These are phyloP conservation scores for Enteromius treurensis DNA, from an alignment of 2,797 vertebrate species.

Conservation along the genomic window DNA sequence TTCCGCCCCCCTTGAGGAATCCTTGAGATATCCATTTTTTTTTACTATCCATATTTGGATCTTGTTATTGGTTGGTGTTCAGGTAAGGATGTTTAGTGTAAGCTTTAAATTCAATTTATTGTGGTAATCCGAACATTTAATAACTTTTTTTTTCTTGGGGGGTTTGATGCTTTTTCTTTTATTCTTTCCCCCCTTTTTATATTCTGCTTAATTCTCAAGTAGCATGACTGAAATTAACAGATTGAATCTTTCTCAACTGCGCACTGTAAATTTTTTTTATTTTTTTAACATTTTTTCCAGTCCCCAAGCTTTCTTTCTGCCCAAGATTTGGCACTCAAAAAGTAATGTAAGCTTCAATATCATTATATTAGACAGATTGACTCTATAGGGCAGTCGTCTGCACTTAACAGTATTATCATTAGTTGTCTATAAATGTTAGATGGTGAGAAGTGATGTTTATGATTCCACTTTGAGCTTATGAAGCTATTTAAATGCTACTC, in stretches of 20 bases:
- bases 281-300: not conserved
- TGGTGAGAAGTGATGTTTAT: not conserved
- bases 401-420: constrained; percentile 41
- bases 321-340: not conserved
- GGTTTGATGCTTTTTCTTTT: not conserved
- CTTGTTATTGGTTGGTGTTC: constrained; percentile 49
- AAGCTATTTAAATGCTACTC: constrained; percentile 3
- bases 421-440: constrained; percentile 26
- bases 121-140: constrained; percentile 9
- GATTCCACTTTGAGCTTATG: constrained; percentile 6
- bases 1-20: constrained; percentile 52
- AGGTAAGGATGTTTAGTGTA: constrained; percentile 48
- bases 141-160: not conserved
- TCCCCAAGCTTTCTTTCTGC: not conserved
- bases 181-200: not conserved
- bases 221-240: not conserved
- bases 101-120: constrained; percentile 42
- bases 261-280: not conserved
- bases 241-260: not conserved
- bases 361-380: not conserved
- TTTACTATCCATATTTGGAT: constrained; percentile 20
- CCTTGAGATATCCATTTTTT: constrained; percentile 51
- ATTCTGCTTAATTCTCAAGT: not conserved
- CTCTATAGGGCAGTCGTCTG: not conserved
- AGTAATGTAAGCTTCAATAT: not conserved